Conservation (phyloP, 2,113 vertebrate genomes). For the Pachyramphus minor region DNA sequence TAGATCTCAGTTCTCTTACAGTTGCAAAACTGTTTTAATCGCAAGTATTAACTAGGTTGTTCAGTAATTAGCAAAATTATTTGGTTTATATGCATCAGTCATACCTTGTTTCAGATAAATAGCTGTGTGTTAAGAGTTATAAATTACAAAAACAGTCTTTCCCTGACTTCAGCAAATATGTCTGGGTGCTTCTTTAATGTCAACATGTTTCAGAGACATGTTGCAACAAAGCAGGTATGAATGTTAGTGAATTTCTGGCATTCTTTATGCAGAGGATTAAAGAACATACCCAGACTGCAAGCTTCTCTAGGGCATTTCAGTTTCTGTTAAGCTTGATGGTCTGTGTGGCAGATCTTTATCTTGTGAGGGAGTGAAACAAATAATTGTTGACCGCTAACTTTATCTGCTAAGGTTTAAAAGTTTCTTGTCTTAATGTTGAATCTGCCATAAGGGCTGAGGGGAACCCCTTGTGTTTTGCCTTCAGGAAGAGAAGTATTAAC, state of each 20-base stretch:
- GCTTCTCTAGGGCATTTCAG: constrained; percentile 4
- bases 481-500: background rate
- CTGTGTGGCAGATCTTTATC: background rate
- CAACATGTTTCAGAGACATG: background rate
- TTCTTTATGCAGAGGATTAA: constrained; percentile 33
- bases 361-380: background rate
- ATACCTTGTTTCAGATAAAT: constrained; percentile 5
- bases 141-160: constrained; percentile 3
- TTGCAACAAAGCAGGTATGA: constrained; percentile 50
- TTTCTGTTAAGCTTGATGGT: background rate
- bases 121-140: background rate
- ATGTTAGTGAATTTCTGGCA: constrained; percentile 14
- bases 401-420: background rate
- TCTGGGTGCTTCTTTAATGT: constrained; percentile 29
- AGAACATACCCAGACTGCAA: background rate
- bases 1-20: background rate
- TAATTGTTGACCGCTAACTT: background rate
- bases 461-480: background rate
- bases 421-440: background rate
- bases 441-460: background rate
- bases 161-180: constrained; percentile 42
- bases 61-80: background rate
- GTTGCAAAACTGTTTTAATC: background rate
- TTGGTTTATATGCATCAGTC: background rate
- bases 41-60: background rate